Evolutionary conservation across 2,888 invertebrate species (phyloP).

Genomic region (Idaea dimidiata): DNA sequence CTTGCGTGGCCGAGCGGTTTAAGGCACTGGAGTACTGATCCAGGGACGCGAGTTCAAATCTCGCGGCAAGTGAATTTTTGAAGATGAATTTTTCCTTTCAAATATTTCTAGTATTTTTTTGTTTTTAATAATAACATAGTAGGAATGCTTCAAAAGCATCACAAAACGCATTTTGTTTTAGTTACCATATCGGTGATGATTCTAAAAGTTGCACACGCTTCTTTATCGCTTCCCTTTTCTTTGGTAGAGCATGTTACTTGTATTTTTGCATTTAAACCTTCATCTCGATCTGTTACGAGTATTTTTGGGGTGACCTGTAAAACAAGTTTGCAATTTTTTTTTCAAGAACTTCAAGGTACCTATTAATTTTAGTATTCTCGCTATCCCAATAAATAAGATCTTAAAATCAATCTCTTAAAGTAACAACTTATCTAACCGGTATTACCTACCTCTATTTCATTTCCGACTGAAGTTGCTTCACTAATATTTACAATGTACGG

Average conservation of each 20-base stretch:
- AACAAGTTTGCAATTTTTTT: background rate
- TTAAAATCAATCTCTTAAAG: no score
- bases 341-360: no score
- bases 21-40: no score
- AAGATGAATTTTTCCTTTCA: no score
- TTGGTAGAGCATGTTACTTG: slow-evolving; percentile 82
- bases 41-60: no score
- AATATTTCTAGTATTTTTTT: background rate
- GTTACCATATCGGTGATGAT: slow-evolving; percentile 83
- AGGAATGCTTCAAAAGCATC: background rate
- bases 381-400: background rate
- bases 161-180: background rate
- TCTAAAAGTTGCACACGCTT: slow-evolving; percentile 86
- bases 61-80: no score
- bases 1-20: no score
- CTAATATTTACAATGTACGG: slow-evolving; percentile 87
- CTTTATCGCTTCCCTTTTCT: slow-evolving; percentile 80
- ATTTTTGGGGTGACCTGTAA: slow-evolving; percentile 79
- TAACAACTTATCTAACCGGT: no score
- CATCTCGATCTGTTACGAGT: slow-evolving; percentile 86
- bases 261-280: slow-evolving; percentile 86
- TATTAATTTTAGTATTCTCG: no score
- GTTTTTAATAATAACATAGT: background rate
- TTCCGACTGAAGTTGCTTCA: slow-evolving; percentile 84
- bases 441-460: slow-evolving; percentile 76